Base-by-base conservation (phyloP, 2,888 invertebrate species). In the Scaptomyza reducta region DNA sequence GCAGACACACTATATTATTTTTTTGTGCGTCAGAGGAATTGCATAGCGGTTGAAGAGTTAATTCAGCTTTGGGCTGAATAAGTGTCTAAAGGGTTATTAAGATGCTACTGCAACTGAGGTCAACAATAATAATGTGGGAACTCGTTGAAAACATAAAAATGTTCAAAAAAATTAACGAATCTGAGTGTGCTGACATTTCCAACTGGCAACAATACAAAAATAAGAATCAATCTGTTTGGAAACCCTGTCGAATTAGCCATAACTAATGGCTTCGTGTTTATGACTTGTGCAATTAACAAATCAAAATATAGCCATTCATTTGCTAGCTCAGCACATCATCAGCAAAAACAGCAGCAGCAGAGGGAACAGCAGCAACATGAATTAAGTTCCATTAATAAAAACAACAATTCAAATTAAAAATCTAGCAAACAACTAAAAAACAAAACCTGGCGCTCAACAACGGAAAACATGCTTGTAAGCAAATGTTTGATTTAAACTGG, bases 381-480 rank as follows among this genome's bases (percentile, higher is more conserved):
- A 61, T 49, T 54, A 42, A 47, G 71, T 72, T 75, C 57, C 77
- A 74, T 74, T 74, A 77, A 74, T 74, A 58, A 70, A 70, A 76
- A 54, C 47, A 53, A 66, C 55, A 73, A 53, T 49, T 67, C 51
- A 72, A 72, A 66, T 72, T 67, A 41, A 73, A 54, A 53, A 62
- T 77, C 58, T 14, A 40, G 58, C 58, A 33, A 68, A 54, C 54
- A 44, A 55, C 18, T 22, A 22, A 22, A 22, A 22, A 22, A 22
- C 22, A 22, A 22, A 72, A 72, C 64, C 72, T 83, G 84, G 87
- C 81, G 81, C 87, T 81, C 47, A 55, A 25, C 49, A 64, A 41
- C 62, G 55, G 66, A 70, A 88, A 88, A 82, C 82, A 82, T 88
- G 81, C 84, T 82, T 82, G 81, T 82, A 82, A 82, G 88, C 82